Evolutionary conservation across 2,888 invertebrate genomes (phyloP), one percentile per base, ranked within the genome.

Genomic region (Byasa hedistus): DNA sequence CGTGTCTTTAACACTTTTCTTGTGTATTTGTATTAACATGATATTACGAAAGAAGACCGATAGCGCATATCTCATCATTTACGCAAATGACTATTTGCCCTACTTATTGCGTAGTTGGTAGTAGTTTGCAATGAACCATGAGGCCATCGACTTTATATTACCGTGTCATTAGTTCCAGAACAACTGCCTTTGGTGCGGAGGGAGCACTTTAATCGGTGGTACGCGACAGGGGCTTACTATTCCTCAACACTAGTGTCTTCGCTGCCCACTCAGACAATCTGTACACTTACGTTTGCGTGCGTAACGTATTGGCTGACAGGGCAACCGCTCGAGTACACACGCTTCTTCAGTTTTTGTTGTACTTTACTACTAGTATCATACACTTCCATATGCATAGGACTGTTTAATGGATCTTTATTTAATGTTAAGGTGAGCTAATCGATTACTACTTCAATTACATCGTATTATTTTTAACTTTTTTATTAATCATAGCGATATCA

Each of bases 131-230:
- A 48, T 48, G 19, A 48, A n/a, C 48, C 12, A 7, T 5, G 4
- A 19, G 48, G n/a, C 5, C n/a, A 19, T n/a, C 48, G 7, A 48
- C 48, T 48, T n/a, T n/a, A 48, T 48, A 19, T n/a, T 48, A 48
- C 48, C 8, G n/a, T 48, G 48, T 48, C n/a, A 19, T 64, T 86
- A 97, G 97, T 97, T 93, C 97, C 97, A 44, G 88, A 95, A 77
- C 96, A 97, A 88, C 93, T 97, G 84, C 95, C 96, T 21, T 94
- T 97, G 66, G 94, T 97, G 64, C 93, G 94, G 3, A 90, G 96
- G 60, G 98, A 98, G 80, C 96, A 97, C 80, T 95, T 97, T 76
- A 98, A 98, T 86, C 94, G 96, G 67, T 98, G 97, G 98, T 98
- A 98, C 86, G 96, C 96, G 23, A 87, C 97, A 2, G 94, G 95